Percentiles rank a stretch among this genome's conserved stretches.
These are phyloP conservation scores for Allophyes oxyacanthae DNA, from an alignment of 2,888 invertebrate species.

Conservation along the genomic window DNA sequence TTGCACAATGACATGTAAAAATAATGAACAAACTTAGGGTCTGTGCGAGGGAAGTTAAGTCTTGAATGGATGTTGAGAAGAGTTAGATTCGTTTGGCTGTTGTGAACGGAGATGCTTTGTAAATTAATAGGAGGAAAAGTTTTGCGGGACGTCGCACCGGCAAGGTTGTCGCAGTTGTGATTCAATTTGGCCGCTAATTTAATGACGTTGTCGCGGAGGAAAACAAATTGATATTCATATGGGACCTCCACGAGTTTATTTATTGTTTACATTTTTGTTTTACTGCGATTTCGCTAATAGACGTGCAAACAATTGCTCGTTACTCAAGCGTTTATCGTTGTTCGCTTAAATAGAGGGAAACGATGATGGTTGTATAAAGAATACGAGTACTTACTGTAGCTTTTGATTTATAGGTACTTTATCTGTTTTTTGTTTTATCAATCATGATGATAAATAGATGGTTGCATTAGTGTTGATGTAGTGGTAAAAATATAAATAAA, in stretches of 20 bases:
- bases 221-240: constrained; percentile 90
- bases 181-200: constrained; percentile 89
- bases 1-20: constrained; percentile 89
- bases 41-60: constrained; percentile 70
- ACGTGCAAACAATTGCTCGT: constrained; percentile 56
- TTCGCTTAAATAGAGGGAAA: constrained; percentile 33
- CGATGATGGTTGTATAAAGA: constrained; percentile 7
- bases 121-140: constrained; percentile 89
- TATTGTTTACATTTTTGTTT: constrained; percentile 77
- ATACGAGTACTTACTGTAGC: no score
- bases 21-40: constrained; percentile 87
- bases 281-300: constrained; percentile 59
- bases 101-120: constrained; percentile 83
- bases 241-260: constrained; percentile 81
- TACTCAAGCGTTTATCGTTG: constrained; percentile 34
- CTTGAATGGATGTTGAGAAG: constrained; percentile 68
- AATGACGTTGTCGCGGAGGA: constrained; percentile 85
- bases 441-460: background rate
- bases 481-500: no score
- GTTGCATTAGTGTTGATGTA: no score
- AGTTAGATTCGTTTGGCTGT: constrained; percentile 68
- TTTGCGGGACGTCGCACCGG: constrained; percentile 85
- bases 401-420: constrained; percentile 2
- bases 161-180: constrained; percentile 89
- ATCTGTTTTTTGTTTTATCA: constrained; percentile 1